Evolutionary conservation across 2,888 invertebrate genomes (phyloP).

Genomic region (Leucania comma): DNA sequence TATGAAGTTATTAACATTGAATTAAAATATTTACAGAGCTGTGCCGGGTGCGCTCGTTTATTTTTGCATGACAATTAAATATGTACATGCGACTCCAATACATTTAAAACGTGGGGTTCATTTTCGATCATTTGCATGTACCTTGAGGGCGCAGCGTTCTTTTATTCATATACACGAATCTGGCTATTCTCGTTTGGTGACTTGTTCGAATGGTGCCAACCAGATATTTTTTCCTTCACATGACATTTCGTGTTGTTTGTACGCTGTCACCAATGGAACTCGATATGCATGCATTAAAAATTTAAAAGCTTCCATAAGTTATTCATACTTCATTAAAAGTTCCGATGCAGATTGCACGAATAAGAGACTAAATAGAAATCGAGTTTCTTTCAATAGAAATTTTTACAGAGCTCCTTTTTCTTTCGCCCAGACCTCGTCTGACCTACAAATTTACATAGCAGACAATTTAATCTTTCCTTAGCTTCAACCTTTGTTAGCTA

Average conservation of each 20-base stretch:
- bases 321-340: slow-evolving; percentile 62
- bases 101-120: slow-evolving; percentile 74
- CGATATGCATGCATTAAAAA: slow-evolving; percentile 68
- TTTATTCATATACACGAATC: slow-evolving; percentile 84
- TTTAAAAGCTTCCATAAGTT: slow-evolving; percentile 65
- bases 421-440: slow-evolving; percentile 69
- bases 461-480: slow-evolving; percentile 74
- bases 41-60: slow-evolving; percentile 79
- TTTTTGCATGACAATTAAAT: slow-evolving; percentile 87
- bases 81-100: slow-evolving; percentile 74
- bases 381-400: slow-evolving; percentile 65
- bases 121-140: slow-evolving; percentile 79
- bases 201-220: slow-evolving; percentile 81
- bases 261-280: slow-evolving; percentile 68
- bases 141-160: slow-evolving; percentile 80
- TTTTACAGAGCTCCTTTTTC: slow-evolving; percentile 62
- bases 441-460: slow-evolving; percentile 74
- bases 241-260: slow-evolving; percentile 72
- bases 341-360: slow-evolving; percentile 52
- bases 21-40: slow-evolving; percentile 84
- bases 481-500: slow-evolving; percentile 70
- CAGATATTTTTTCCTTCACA: slow-evolving; percentile 76
- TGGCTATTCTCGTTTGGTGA: slow-evolving; percentile 85
- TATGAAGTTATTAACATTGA: slow-evolving; percentile 85
- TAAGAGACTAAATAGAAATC: slow-evolving; percentile 60